These are phyloP conservation scores for Sterrhoptilus dennistouni DNA, from an alignment of 2,113 vertebrate species.

Conservation along the genomic window DNA sequence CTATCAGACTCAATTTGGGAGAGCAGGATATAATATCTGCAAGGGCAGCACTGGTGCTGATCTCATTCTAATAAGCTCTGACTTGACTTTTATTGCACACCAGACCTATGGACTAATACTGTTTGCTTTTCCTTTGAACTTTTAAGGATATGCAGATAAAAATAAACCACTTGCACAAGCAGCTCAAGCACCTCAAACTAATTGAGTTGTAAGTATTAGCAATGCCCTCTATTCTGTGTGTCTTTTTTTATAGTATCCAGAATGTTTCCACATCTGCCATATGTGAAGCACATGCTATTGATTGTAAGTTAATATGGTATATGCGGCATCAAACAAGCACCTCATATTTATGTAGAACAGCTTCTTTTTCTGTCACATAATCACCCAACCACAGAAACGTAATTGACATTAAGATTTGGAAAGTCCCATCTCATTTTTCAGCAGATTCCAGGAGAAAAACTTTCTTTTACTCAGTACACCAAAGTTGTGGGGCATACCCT, in stretches of 20 bases:
- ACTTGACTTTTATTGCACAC: not conserved
- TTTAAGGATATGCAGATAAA: slow-evolving; percentile 32
- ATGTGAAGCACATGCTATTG: not conserved
- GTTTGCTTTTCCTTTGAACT: slow-evolving; percentile 12
- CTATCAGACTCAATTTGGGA: not conserved
- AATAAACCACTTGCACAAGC: not conserved
- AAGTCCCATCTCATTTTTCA: not conserved
- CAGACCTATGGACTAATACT: not conserved
- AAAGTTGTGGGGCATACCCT: not conserved
- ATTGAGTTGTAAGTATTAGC: slow-evolving; percentile 11
- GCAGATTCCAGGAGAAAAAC: not conserved
- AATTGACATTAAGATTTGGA: not conserved
- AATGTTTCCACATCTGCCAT: not conserved
- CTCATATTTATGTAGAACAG: not conserved
- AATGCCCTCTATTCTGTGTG: not conserved
- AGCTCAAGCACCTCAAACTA: not conserved
- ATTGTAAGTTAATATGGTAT: not conserved
- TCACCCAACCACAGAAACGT: not conserved
- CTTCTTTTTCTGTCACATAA: not conserved
- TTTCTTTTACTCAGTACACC: not conserved
- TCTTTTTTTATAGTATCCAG: not conserved
- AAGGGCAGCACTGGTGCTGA: not conserved
- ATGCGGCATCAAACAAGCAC: not conserved
- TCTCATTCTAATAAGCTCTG: not conserved
- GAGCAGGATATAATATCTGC: not conserved